Conservation (phyloP, 1,140 invertebrate genomes). For the Zaprionus taronus region DNA sequence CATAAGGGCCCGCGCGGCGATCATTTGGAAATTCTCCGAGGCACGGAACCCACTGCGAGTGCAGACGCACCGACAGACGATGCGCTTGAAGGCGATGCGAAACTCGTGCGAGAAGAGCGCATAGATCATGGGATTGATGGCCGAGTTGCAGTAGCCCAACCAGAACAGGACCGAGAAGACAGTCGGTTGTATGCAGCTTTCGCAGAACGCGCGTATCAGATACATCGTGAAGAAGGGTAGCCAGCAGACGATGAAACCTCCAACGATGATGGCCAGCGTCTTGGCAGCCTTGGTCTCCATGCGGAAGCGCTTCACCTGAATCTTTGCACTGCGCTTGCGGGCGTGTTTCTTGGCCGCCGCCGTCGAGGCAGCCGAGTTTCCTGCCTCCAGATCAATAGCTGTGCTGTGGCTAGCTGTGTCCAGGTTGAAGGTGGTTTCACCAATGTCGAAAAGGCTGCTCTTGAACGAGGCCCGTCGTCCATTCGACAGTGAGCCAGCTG, state of each 20-base stretch:
- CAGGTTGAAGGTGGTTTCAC: conserved; percentile 76
- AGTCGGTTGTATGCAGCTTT: conserved; percentile 88
- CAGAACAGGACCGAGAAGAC: conserved; percentile 94
- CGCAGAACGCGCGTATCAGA: conserved; percentile 90
- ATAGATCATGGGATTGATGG: conserved; percentile 94
- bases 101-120: conserved; percentile 94
- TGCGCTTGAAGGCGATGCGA: conserved; percentile 92
- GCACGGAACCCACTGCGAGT: conserved; percentile 82
- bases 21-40: conserved; percentile 84
- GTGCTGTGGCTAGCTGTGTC: conserved; percentile 32
- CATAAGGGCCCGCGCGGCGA: conserved; percentile 77
- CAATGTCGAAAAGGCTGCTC: conserved; percentile 77
- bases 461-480: conserved; percentile 67
- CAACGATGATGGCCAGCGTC: conserved; percentile 95
- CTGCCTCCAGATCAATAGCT: conserved; percentile 52
- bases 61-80: conserved; percentile 88
- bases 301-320: conserved; percentile 87
- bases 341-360: conserved; percentile 84
- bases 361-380: conserved; percentile 39
- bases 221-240: conserved; percentile 95
- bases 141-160: conserved; percentile 97
- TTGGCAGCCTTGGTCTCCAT: conserved; percentile 95
- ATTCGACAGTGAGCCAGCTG: conserved; percentile 33
- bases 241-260: conserved; percentile 96
- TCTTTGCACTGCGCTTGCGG: conserved; percentile 85